Evolutionary conservation across 2,797 vertebrate species (phyloP), one percentile per base, ranked within the genome.

Genomic region (Podarcis siculus): DNA sequence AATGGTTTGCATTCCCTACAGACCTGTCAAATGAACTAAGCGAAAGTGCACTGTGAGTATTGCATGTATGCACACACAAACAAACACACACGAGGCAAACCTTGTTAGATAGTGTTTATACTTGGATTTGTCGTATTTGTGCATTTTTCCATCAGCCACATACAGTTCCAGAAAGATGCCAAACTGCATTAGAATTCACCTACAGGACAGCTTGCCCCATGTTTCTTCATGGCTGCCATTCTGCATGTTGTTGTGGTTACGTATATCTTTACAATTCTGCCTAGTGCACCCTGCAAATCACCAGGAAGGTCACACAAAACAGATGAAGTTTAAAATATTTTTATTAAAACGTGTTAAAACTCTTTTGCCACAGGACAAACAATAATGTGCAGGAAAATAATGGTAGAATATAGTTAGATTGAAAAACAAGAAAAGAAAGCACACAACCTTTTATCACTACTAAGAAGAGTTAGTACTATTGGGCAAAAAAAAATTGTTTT

Each of bases 181-280:
- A 55, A 32, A 83, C 72, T 21, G 39, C 7, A 73, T 27, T 27
- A 21, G 32, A 73, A 73, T 45, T 66, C 39, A 49, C 8, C 25
- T 55, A 58, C 39, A 66, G 17, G 30, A 32, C 6, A 49, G 49
- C 49, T 7, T 79, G 84, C 90, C 91, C 87, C 90, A 92, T 93
- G 79, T 90, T 85, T 93, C 85, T 64, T 89, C 81, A 61, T 86
- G 55, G 77, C 80, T 87, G 73, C 0, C 55, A 75, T 79, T 89
- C 15, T n/a, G 5, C 7, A 30, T 37, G 13, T 39, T 9, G 30
- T 23, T 78, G n/a, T 8, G 72, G 30, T n/a, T 66, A 30, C 49
- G 45, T 4, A 42, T 27, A 64, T 27, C 7, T 35, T 37, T 27
- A 55, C 58, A 37, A 4, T 66, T 75, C 35, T 73, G 37, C 35